Base-by-base conservation (phyloP, 2,888 invertebrate species). In the Nemotelus pantherinus region DNA sequence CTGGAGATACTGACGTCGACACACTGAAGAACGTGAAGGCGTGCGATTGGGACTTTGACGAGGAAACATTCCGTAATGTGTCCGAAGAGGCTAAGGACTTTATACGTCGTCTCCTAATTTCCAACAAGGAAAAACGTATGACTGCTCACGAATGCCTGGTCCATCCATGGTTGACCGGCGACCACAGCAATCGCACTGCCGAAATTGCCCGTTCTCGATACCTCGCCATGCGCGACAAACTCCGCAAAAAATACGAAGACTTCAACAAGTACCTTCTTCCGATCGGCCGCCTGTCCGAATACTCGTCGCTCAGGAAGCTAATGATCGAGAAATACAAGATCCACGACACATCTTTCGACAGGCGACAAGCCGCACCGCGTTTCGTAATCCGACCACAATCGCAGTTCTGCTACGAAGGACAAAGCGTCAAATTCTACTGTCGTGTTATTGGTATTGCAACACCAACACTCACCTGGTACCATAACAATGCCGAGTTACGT, bases 11-110 rank as follows among this genome's bases (percentile, higher is more conserved):
- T 85, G 99, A 99, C 88, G 94, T 98, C 77, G 98, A 99, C 83
- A 99, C 99, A 0, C 88, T 99, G 81, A 97, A 97, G 89, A 99
- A 99, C 86, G 99, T 99, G 10, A 97, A 97, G 87, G 95, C 95
- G 7, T 98, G 99, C 87, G 98, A 99, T 88, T 99, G 99, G 99
- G 97, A 97, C 90, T 99, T 99, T 88, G 99, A 99, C 85, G 94
- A 94, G 85, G 97, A 98, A 83, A 93, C 97, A 6, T 99, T 99
- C 90, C 89, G 92, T 44, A 92, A 93, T 84, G 96, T 99, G 76
- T 99, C 99, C 0, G 95, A 96, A 77, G 97, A 98, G 86, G 99
- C 95, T 83, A 98, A 96, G 89, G 99, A 99, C 90, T 99, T 99
- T 88, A 99, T 99, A 87, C 92, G 94, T 82, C 92, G 95, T 84